These are phyloP conservation scores for Eupithecia subumbrata DNA, from an alignment of 2,888 invertebrate species.

Conservation along the genomic window DNA sequence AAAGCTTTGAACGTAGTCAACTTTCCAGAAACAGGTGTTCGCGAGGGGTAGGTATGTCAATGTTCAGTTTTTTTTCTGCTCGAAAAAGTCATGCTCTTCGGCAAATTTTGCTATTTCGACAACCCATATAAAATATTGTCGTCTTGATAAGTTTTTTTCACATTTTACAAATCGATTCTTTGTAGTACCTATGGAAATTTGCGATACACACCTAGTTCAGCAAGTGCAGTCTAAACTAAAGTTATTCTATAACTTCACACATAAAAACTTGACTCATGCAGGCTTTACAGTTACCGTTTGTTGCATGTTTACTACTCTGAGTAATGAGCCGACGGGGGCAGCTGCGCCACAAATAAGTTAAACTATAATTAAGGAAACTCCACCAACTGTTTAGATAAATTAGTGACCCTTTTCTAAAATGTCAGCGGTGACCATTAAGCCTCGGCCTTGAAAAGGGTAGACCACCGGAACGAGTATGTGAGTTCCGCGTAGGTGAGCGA, in stretches of 20 bases:
- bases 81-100: too few species aligned
- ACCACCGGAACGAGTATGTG: slow-evolving; percentile 55
- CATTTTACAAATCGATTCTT: too few species aligned
- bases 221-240: not conserved
- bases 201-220: not conserved
- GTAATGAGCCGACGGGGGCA: slow-evolving; percentile 48
- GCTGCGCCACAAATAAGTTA: slow-evolving; percentile 75
- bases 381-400: slow-evolving; percentile 78
- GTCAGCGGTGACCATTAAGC: slow-evolving; percentile 75
- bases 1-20: too few species aligned
- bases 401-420: slow-evolving; percentile 81
- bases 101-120: too few species aligned
- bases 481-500: slow-evolving; percentile 57
- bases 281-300: slow-evolving; percentile 16
- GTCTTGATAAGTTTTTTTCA: too few species aligned
- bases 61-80: too few species aligned
- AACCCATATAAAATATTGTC: too few species aligned
- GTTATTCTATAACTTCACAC: not conserved
- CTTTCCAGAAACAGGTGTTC: too few species aligned
- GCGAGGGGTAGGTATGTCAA: too few species aligned
- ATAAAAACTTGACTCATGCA: slow-evolving; percentile 13
- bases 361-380: slow-evolving; percentile 78
- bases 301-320: slow-evolving; percentile 35
- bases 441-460: slow-evolving; percentile 69
- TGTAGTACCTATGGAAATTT: not conserved